Evolutionary conservation across 2,797 vertebrate genomes (phyloP), one percentile per base, ranked within the genome.

Genomic region (Labroides dimidiatus): DNA sequence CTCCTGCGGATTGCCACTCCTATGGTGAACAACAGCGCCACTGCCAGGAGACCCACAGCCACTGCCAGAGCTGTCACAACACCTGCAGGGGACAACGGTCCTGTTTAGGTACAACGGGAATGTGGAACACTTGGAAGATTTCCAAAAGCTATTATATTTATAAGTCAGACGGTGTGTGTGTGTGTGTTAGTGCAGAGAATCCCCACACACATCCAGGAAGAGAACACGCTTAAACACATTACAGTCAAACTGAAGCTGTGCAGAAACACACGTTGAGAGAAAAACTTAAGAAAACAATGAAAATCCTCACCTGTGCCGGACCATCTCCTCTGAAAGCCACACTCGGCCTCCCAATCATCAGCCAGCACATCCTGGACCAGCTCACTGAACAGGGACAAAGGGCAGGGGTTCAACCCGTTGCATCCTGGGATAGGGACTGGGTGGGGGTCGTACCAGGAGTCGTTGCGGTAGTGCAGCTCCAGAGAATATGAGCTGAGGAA

Each of bases 381-480:
- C 71, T 94, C 89, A 13, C 77, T 83, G 82, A 98, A 95, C 72
- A 89, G 80, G 36, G 87, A 72, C 81, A 97, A 77, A 27, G 95
- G 95, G 73, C 96, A 97, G n/a, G 94, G 90, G 77, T 82, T 87
- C 48, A 88, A 13, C 19, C 91, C 84, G 1, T 78, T 69, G 75
- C 96, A 98, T 66, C 95, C 96, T 0, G 95, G 95, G 76, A 96
- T 81, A 0, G 84, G 91, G 73, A 95, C 92, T 14, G 90, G 88
- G 64, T 95, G 90, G 2, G 95, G 95, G 33, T 95, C 90, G 1
- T 20, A 90, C 53, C 62, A 72, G 1, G 95, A 92, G 75, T 96
- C 94, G 0, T 97, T 98, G 61, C 93, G 93, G 78, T 96, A 97
- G 80, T 91, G 80, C 93, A 97, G 93, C 85, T 95, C 95, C 62